Base-by-base conservation (phyloP, 1,140 invertebrate genomes). In the Heliconius eleuchia region DNA sequence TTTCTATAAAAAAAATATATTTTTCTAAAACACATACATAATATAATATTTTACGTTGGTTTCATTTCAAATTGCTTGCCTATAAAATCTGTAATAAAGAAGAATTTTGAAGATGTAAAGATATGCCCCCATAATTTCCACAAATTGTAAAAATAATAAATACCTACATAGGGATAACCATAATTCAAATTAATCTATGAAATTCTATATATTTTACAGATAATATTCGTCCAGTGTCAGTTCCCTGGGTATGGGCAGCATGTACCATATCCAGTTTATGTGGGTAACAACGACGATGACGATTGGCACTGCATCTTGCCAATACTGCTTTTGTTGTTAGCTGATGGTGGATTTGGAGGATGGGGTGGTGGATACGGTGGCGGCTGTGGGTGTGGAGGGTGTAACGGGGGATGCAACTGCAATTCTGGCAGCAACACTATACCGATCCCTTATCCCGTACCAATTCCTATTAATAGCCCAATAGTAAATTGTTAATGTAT, bases 391-490 rank as follows among this genome's bases (percentile, higher is more conserved):
- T 73, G 42, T 30, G 50, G 82, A 23, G 78, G 83, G 16, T 82
- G 83, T 16, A 66, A 5, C 60, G 73, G 85, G 42, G 78, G 80
- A 30, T 74, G 83, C 9, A 77, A 82, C 19, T 78, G 83, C 6
- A 81, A 84, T 39, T 77, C 75, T 60, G 66, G 83, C 16, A 79
- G 80, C 30, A 85, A 84, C 37, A 77, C 46, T 11, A 86, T 89
- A 70, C 86, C 88, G 0, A 86, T 89, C 73, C 88, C 90, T 1
- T 91, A 87, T 74, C 88, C 90, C 0, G 87, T 90, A 71, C 85
- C 89, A 0, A 82, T 87, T 39, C 83, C 82, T 46, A 80, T 85
- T 18, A 85, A 83, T 73, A 82, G 66, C 74, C 84, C 85, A 9
- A 80, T 87, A 34, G 71, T 72, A 39, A 72, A 72, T 42, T n/a